These are phyloP conservation scores for Odontocolon sp. DNA, from an alignment of 2,888 invertebrate species.

Conservation along the genomic window DNA sequence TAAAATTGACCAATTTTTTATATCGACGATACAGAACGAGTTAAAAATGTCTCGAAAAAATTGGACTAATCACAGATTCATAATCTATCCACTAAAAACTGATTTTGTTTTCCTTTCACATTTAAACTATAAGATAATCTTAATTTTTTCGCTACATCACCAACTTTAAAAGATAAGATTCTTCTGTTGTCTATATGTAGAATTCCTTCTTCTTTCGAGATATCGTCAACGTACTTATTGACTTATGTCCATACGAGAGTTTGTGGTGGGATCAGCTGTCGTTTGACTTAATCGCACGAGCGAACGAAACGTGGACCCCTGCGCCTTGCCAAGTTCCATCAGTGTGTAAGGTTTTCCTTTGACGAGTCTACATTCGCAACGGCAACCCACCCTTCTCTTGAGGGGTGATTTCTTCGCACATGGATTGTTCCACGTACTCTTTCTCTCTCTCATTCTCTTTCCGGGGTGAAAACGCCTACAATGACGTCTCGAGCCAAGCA, in stretches of 20 bases:
- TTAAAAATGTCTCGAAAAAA: no score
- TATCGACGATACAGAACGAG: no score
- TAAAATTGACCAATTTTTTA: no score
- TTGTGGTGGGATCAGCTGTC: constrained; percentile 58
- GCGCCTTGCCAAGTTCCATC: constrained; percentile 4
- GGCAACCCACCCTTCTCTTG: constrained; percentile 26
- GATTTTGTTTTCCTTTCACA: no score
- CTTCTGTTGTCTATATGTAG: background rate
- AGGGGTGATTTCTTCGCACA: constrained; percentile 66
- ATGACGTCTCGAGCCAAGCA: constrained; percentile 57
- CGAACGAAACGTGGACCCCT: constrained; percentile 38
- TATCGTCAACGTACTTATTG: constrained; percentile 75
- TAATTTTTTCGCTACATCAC: background rate
- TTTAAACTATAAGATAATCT: no score
- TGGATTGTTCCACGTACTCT: constrained; percentile 53
- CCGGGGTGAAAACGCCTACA: constrained; percentile 63
- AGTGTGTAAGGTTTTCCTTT: constrained; percentile 48
- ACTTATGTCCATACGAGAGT: constrained; percentile 71
- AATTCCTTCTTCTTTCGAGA: background rate
- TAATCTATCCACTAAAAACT: no score
- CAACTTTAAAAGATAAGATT: constrained; percentile 1
- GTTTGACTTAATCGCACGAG: constrained; percentile 56
- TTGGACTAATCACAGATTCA: constrained; percentile 4
- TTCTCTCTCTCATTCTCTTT: constrained; percentile 39
- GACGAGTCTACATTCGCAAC: constrained; percentile 30